phyloP scores from a whole-genome alignment of 2,888 invertebrate species.

The Ormyrus pomaceus region DNA sequence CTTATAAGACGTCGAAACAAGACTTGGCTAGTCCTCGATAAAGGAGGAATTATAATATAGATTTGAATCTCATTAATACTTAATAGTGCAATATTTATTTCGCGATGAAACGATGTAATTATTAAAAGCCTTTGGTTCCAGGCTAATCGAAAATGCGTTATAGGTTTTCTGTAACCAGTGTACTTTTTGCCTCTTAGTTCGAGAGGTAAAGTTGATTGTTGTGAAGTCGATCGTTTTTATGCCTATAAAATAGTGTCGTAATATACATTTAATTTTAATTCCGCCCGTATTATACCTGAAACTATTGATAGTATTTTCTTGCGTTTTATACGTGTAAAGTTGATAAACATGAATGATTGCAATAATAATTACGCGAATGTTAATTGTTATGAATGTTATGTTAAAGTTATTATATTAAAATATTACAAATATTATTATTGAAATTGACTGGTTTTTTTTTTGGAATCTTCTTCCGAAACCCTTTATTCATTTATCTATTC shows the following conservation, averaged over 20 bases:
- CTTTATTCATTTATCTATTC: no score
- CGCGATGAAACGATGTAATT: not conserved
- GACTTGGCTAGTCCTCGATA: slow-evolving; percentile 46
- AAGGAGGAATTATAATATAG: slow-evolving; percentile 16
- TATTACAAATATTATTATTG: slow-evolving; percentile 23
- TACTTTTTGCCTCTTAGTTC: not conserved
- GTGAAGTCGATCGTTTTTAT: not conserved
- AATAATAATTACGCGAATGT: slow-evolving; percentile 2
- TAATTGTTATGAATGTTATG: not conserved
- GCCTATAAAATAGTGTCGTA: not conserved
- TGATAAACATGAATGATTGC: not conserved
- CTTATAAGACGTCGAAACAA: slow-evolving; percentile 39
- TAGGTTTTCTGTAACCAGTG: not conserved
- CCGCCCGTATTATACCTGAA: not conserved
- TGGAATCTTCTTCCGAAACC: no score
- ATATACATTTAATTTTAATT: not conserved
- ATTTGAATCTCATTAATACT: slow-evolving; percentile 23
- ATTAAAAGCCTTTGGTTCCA: slow-evolving; percentile 37
- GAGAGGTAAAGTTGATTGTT: slow-evolving; percentile 2
- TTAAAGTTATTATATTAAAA: slow-evolving; percentile 28
- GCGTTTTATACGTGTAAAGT: slow-evolving; percentile 10
- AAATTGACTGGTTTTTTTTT: not conserved
- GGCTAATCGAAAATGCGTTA: slow-evolving; percentile 7
- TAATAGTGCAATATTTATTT: slow-evolving; percentile 50
- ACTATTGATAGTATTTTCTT: not conserved